A percentile compares a stretch with the other conserved stretches of the same genome.
Conservation (phyloP, 1,140 invertebrate genomes). For the Heliothis subflexa region DNA sequence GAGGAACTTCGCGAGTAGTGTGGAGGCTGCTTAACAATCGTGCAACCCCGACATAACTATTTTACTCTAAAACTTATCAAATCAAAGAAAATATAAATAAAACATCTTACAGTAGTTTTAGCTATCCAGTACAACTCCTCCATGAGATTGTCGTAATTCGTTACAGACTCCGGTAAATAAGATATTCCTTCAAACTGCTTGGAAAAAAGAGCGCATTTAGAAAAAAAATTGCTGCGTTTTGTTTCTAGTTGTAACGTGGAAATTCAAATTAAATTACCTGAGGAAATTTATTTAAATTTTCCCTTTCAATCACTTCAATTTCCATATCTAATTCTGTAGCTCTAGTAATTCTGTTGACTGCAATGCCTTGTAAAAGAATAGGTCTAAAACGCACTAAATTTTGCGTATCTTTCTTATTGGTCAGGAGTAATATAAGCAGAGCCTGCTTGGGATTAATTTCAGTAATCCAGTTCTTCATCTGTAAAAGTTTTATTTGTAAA, state of each 20-base stretch:
- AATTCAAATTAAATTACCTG: slow-evolving; percentile 58
- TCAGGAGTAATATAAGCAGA: slow-evolving; percentile 69
- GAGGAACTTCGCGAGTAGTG: too few relatives aligned
- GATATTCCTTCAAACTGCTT: slow-evolving; percentile 69
- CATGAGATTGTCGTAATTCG: slow-evolving; percentile 69
- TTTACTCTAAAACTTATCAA: background rate
- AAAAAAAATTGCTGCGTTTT: too few relatives aligned
- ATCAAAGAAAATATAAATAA: slow-evolving; percentile 46
- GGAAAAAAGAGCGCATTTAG: slow-evolving; percentile 43
- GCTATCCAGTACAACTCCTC: slow-evolving; percentile 80
- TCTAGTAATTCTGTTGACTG: slow-evolving; percentile 75
- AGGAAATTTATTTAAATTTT: slow-evolving; percentile 66
- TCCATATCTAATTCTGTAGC: slow-evolving; percentile 77
- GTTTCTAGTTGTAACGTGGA: background rate
- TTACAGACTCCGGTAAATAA: slow-evolving; percentile 62
- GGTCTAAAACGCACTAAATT: slow-evolving; percentile 70
- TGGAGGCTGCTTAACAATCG: too few relatives aligned
- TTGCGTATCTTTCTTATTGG: slow-evolving; percentile 76
- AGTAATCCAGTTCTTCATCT: slow-evolving; percentile 77
- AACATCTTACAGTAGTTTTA: slow-evolving; percentile 75
- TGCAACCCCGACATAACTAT: too few relatives aligned
- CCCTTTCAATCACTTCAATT: slow-evolving; percentile 79
- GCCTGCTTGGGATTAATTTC: slow-evolving; percentile 74
- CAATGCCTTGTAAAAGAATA: slow-evolving; percentile 75
- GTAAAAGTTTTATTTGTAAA: slow-evolving; percentile 43